Conservation (phyloP, 2,113 vertebrate species). For the Oryzias curvinotus region DNA sequence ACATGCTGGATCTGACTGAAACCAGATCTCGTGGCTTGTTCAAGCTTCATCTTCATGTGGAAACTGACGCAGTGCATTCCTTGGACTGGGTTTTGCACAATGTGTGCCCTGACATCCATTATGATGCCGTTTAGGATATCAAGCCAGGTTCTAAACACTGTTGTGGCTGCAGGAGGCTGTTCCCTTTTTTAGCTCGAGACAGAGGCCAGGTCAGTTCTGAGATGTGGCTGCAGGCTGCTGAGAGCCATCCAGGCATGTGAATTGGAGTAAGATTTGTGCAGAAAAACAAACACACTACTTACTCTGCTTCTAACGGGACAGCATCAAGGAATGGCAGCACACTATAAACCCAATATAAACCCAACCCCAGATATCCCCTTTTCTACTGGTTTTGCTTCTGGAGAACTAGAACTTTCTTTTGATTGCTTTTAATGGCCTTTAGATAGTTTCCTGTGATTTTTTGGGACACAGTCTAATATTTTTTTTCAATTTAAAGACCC, state of each 20-base stretch:
- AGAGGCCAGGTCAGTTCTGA: constrained; percentile 44
- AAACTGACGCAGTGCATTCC: background rate
- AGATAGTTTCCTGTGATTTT: no score
- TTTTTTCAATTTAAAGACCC: no score
- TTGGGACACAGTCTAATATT: no score
- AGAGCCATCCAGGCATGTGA: constrained; percentile 54
- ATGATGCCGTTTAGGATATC: constrained; percentile 42
- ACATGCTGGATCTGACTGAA: background rate
- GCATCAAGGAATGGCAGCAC: background rate
- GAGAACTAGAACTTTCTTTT: no score
- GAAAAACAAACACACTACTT: constrained; percentile 15
- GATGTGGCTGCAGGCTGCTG: constrained; percentile 47
- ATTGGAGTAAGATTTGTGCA: constrained; percentile 37
- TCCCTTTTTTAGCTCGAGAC: constrained; percentile 68
- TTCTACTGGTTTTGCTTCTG: background rate
- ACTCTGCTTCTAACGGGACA: constrained; percentile 11
- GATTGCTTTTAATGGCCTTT: no score
- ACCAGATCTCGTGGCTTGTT: background rate
- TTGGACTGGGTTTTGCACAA: background rate
- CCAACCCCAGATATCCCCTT: background rate
- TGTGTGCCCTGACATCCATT: constrained; percentile 36
- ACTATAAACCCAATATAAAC: background rate
- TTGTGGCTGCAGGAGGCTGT: constrained; percentile 33
- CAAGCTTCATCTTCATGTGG: constrained; percentile 2
- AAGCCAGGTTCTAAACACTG: constrained; percentile 52